phyloP scores from a whole-genome alignment of 1,140 invertebrate species.

The Euschistus heros region DNA sequence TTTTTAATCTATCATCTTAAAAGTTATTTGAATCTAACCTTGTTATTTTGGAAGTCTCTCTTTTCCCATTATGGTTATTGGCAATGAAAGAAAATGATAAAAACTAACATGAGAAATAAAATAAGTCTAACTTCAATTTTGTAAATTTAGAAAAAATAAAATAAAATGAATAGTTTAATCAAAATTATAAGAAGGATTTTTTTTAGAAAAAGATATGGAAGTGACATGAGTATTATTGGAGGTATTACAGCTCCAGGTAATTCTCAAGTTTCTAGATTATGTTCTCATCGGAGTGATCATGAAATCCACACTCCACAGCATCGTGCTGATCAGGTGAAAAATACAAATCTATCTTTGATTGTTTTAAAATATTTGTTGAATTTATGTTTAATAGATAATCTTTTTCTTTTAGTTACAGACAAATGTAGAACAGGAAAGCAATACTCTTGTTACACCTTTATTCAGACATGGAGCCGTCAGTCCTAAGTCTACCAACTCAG shows the following conservation, averaged over 20 bases:
- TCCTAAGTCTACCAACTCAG: slow-evolving; percentile 17
- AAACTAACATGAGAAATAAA: no score
- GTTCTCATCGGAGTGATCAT: slow-evolving; percentile 46
- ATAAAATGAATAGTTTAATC: slow-evolving; percentile 26
- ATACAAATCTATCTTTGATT: neutral
- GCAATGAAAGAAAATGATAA: no score
- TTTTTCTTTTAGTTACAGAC: neutral
- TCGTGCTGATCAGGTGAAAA: slow-evolving; percentile 21
- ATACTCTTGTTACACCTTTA: slow-evolving; percentile 18
- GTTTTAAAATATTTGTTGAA: neutral
- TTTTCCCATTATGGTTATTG: no score
- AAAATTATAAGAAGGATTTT: neutral
- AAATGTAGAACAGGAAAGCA: slow-evolving; percentile 11
- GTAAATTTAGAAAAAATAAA: slow-evolving; percentile 42
- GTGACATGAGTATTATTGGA: slow-evolving; percentile 39
- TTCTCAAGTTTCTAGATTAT: slow-evolving; percentile 39
- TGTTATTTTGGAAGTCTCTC: no score
- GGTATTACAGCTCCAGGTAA: slow-evolving; percentile 43
- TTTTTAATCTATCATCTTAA: no score
- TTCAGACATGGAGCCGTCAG: slow-evolving; percentile 20
- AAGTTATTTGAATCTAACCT: no score
- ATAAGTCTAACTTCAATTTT: no score
- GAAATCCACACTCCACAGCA: slow-evolving; percentile 47
- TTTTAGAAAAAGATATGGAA: slow-evolving; percentile 37
- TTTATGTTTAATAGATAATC: neutral